Evolutionary conservation across 2,797 vertebrate species (phyloP).

Genomic region (Micromesistius poutassou): DNA sequence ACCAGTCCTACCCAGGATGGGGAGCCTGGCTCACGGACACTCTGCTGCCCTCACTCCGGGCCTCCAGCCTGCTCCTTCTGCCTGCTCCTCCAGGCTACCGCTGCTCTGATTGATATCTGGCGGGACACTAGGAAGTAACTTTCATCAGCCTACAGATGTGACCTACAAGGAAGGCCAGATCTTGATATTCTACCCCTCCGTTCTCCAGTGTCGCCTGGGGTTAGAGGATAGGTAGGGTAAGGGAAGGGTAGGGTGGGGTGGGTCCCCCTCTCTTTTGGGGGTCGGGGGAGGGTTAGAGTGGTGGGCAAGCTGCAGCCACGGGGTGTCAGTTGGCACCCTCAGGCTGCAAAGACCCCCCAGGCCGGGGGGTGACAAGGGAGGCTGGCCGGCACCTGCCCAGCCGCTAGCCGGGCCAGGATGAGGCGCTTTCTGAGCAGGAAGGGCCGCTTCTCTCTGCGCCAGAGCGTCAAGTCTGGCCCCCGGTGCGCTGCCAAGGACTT

Average conservation of each 20-base stretch:
- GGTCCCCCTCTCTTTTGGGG: slow-evolving; percentile 21
- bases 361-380: slow-evolving; percentile 52
- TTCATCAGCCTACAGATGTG: slow-evolving; percentile 47
- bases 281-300: slow-evolving; percentile 23
- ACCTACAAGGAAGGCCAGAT: neutral
- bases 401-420: slow-evolving; percentile 71
- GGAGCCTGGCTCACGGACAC: slow-evolving; percentile 40
- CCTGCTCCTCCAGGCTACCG: slow-evolving; percentile 18
- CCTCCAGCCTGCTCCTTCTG: slow-evolving; percentile 21
- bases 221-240: slow-evolving; percentile 17
- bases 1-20: slow-evolving; percentile 60
- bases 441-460: slow-evolving; percentile 72
- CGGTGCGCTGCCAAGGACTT: slow-evolving; percentile 77
- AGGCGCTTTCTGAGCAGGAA: slow-evolving; percentile 70
- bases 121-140: slow-evolving; percentile 35
- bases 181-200: neutral
- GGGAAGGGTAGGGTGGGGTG: slow-evolving; percentile 28
- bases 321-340: slow-evolving; percentile 55
- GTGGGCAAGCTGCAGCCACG: slow-evolving; percentile 47
- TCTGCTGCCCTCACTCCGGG: slow-evolving; percentile 38
- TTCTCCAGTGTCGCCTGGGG: neutral
- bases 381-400: slow-evolving; percentile 71
- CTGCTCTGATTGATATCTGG: slow-evolving; percentile 42
- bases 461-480: slow-evolving; percentile 67
- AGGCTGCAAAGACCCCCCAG: slow-evolving; percentile 54